phyloP scores from a whole-genome alignment of 2,888 invertebrate genomes.

The Quadriops clusia region DNA sequence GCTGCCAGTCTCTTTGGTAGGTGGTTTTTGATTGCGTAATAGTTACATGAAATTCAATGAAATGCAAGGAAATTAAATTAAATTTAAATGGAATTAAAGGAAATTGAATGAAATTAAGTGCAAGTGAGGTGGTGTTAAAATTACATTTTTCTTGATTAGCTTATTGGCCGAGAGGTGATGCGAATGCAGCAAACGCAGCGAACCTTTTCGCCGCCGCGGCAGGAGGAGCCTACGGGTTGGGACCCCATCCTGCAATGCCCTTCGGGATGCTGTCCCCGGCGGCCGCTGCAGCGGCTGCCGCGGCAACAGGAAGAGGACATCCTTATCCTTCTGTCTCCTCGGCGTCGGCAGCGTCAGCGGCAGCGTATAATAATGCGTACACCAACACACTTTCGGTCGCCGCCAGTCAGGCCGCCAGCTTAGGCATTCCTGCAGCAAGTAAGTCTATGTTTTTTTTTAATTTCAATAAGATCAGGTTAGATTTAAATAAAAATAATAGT shows the following conservation, averaged over 20 bases:
- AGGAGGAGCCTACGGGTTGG: constrained; percentile 33
- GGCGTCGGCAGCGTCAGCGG: constrained; percentile 33
- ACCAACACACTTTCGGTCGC: constrained; percentile 71
- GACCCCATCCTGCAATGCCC: constrained; percentile 32
- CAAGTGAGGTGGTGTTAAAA: constrained; percentile 2
- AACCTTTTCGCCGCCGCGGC: constrained; percentile 38
- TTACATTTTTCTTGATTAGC: constrained; percentile 38
- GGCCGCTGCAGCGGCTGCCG: constrained; percentile 21
- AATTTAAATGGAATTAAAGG: no score
- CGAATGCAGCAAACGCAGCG: constrained; percentile 37
- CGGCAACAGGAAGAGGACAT: constrained; percentile 36
- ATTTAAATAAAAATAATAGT: no score
- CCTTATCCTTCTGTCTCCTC: constrained; percentile 45
- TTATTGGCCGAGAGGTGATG: constrained; percentile 65
- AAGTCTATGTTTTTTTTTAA: constrained; percentile 34
- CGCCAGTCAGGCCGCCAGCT: constrained; percentile 73
- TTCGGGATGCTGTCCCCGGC: constrained; percentile 34
- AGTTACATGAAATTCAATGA: constrained; percentile 6
- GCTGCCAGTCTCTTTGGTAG: constrained; percentile 48
- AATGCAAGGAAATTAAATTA: no score
- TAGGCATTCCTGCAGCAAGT: constrained; percentile 68
- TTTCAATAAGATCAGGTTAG: no score
- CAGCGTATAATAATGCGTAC: constrained; percentile 37
- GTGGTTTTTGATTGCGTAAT: no score
- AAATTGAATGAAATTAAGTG: not conserved